Base-by-base conservation (phyloP, 2,888 invertebrate species). In the Salpingus planirostris region DNA sequence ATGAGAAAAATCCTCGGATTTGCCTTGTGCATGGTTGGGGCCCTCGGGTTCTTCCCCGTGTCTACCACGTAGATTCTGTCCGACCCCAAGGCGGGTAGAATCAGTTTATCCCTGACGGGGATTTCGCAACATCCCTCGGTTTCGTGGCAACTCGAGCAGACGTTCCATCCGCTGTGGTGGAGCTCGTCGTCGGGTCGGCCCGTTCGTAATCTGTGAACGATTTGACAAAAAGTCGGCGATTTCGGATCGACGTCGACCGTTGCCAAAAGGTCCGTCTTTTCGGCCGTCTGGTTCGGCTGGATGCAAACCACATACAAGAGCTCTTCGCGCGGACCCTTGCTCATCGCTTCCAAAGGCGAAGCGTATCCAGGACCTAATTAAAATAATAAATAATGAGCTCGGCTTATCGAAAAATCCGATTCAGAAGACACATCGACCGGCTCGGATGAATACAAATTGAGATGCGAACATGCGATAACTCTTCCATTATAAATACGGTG, bases 81-180 rank as follows among this genome's bases (percentile, higher is more conserved):
- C 0, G 90, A 87, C 43, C 79, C 75, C 6, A 97, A 57, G 29
- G 80, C 74, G 0, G 96, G 95, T 38, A 95, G 59, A 3, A 97
- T 75, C 21, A 97, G 66, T 24, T 84, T 79, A 59, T 90, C 76
- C 12, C 96, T 71, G 34, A 71, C 73, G 3, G 76, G 66, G 1
- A 68, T 60, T 21, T 44, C 42, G 27, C 49, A 50, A 32, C 62
- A 58, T 1, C 65, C 61, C 39, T 63, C 55, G 21, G 57, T 47
- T 22, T 62, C 55, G 59, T 84, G 76, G 60, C 95, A 96, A 62
- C 93, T 93, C 46, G 92, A 91, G 61, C 97, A 97, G 1, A 90
- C 80, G 59, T 97, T 96, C 96, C 96, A 97, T 0, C 96, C 96
- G 23, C 83, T 81, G 59, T 97, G 97, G 59, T 97, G 97, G 0